Percentiles rank a stretch among this genome's conserved stretches.
phyloP scores from a whole-genome alignment of 2,797 vertebrate genomes.

The Spondyliosoma cantharus region DNA sequence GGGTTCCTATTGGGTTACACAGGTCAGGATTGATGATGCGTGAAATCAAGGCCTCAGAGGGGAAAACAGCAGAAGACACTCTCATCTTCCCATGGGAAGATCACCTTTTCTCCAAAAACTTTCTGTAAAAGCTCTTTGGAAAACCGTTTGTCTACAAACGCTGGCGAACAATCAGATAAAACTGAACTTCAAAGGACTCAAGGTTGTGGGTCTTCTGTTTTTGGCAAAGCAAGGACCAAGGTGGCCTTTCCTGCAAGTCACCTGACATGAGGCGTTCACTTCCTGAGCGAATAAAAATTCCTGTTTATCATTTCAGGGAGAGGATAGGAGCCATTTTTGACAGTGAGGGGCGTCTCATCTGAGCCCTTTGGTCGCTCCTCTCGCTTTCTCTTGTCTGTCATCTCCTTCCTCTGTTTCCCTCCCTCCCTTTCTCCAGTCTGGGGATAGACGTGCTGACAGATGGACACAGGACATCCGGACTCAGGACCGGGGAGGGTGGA shows the following conservation, averaged over 20 bases:
- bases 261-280: slow-evolving; percentile 3
- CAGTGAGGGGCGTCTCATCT: slow-evolving; percentile 28
- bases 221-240: not conserved
- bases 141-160: slow-evolving; percentile 11
- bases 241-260: slow-evolving; percentile 8
- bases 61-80: slow-evolving; percentile 31
- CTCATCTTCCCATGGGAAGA: slow-evolving; percentile 43
- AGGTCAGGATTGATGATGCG: slow-evolving; percentile 73
- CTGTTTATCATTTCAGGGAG: slow-evolving; percentile 42
- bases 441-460: slow-evolving; percentile 70
- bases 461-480: slow-evolving; percentile 71
- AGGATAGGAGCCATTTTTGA: slow-evolving; percentile 35
- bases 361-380: slow-evolving; percentile 54
- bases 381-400: slow-evolving; percentile 58
- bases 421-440: slow-evolving; percentile 42
- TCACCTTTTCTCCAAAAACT: slow-evolving; percentile 20
- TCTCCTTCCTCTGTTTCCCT: slow-evolving; percentile 47
- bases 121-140: slow-evolving; percentile 8
- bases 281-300: slow-evolving; percentile 13
- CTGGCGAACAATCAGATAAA: slow-evolving; percentile 8
- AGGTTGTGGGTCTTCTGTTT: slow-evolving; percentile 12
- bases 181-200: slow-evolving; percentile 38
- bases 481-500: slow-evolving; percentile 43
- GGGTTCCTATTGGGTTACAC: slow-evolving; percentile 71
- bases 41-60: slow-evolving; percentile 63